Base-by-base conservation (phyloP, 2,888 invertebrate genomes). In the Chironomus riparius region DNA sequence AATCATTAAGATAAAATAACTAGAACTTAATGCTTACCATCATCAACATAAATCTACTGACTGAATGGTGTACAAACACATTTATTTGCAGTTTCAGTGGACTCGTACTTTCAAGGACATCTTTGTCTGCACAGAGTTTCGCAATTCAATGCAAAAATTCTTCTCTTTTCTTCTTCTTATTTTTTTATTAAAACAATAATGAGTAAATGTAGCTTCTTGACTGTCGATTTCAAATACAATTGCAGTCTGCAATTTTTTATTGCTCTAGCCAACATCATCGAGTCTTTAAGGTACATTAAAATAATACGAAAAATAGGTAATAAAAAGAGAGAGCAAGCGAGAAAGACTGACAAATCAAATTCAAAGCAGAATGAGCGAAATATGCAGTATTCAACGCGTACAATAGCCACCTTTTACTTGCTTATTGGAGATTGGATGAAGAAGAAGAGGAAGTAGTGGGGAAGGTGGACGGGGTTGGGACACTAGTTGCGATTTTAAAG, bases 1-100 rank as follows among this genome's bases (percentile, higher is more conserved):
- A 69, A 69, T 69, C 69, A 69, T 69, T 69, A 69, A 69, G 69
- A 69, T 69, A 69, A 69, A 56, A 50, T 50, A 50, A 50, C 13
- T 50, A 50, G 50, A 50, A 15, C 50, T 68, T 68, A 24, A 68
- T 68, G 69, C 38, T 69, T 69, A 15, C 15, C 69, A 69, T 65
- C 65, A 22, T 69, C 69, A 69, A 38, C 69, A 38, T 68, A 68
- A 68, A 68, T 68, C 50, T 50, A 50, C 50, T 50, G 50, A 13
- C 18, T 38, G 38, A 38, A 38, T 38, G 38, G 38, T 38, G 38
- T 38, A 38, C 38, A 38, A 38, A 38, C 38, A 15, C 56, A 56
- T 18, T 18, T 56, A 56, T 18, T 56, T 56, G 56, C 10, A 38
- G 38, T 38, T 38, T 38, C 38, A 38, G 38, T 38, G 7, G 38